Evolutionary conservation across 1,140 invertebrate species (phyloP).

Genomic region (Halesus radiatus): DNA sequence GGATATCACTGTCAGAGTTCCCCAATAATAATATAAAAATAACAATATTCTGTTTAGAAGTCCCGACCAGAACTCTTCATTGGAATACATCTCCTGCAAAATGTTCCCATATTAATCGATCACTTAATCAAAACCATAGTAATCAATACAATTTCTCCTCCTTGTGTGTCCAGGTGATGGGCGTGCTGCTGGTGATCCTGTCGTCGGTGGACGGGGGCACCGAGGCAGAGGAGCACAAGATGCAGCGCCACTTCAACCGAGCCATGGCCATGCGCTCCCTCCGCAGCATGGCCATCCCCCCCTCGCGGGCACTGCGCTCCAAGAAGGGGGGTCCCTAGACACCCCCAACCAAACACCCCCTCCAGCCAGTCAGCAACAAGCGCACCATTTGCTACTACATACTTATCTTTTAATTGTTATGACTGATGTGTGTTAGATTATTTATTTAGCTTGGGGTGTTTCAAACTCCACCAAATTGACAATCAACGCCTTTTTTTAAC

Average conservation of each 20-base stretch:
- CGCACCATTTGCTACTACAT: conserved; percentile 53
- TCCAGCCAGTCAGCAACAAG: conserved; percentile 19
- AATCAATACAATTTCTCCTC: no score
- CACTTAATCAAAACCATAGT: no score
- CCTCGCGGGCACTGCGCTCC: conserved; percentile 60
- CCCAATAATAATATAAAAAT: no score
- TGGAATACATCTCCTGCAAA: no score
- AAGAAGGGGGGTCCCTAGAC: conserved; percentile 66
- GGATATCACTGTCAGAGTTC: no score
- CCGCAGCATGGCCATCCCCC: conserved; percentile 67
- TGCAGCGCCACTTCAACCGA: conserved; percentile 84
- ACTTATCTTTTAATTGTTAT: conserved; percentile 53
- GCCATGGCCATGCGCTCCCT: conserved; percentile 89
- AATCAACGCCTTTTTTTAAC: no score
- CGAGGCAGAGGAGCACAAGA: conserved; percentile 76
- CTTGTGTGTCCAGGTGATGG: conserved; percentile 73
- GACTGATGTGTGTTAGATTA: conserved; percentile 56
- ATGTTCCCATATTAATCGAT: no score
- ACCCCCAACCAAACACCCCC: not conserved
- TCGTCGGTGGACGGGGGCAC: conserved; percentile 78
- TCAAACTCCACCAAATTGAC: no score
- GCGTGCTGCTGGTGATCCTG: conserved; percentile 84
- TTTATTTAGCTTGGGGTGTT: conserved; percentile 22
- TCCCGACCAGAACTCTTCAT: no score
- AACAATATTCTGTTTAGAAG: no score